Base-by-base conservation (phyloP, 1,140 invertebrate genomes). In the Bombyx mandarina region DNA sequence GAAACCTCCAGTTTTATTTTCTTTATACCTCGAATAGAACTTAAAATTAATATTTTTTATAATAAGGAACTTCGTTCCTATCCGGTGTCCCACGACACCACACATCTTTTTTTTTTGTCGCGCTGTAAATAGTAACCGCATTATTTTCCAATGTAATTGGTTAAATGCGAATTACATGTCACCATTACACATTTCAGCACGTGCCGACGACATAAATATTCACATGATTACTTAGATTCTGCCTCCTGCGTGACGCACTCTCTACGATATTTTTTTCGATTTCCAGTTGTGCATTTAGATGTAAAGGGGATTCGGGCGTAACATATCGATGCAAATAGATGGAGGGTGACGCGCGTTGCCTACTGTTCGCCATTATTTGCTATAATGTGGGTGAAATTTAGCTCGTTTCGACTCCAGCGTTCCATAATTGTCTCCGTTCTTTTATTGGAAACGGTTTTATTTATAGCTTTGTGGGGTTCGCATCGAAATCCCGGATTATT, bases 371-470 rank as follows among this genome's bases (percentile, higher is more conserved):
- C 68, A 85, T 85, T 85, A 85, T 85, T 80, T 79, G 75, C 71
- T 70, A 77, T 85, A 85, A 85, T 85, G 77, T 80, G 77, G 79
- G 74, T 82, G 78, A 82, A 82, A 82, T 85, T 84, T 75, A 79
- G 81, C 78, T 77, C 70, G 76, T 75, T 71, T 68, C 70, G 67
- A 72, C 66, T 73, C 69, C 68, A 77, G 60, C 68, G 62, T 61
- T 61, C 69, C 57, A 71, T 82, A 79, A 82, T 81, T 80, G 77
- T 79, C 74, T 71, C 63, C 67, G 62, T 67, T 73, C 77, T 75
- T 82, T 81, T 79, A 82, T 84, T 85, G 66, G 66, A 66, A 78
- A 75, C 68, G 71, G 65, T 80, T 82, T 82, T 79, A 82, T 85
- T 82, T 82, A 82, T 82, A 71, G 60, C 77, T 56, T 67, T 44